These are phyloP conservation scores for Xestobium rufovillosum DNA, from an alignment of 2,888 invertebrate genomes.

Conservation along the genomic window DNA sequence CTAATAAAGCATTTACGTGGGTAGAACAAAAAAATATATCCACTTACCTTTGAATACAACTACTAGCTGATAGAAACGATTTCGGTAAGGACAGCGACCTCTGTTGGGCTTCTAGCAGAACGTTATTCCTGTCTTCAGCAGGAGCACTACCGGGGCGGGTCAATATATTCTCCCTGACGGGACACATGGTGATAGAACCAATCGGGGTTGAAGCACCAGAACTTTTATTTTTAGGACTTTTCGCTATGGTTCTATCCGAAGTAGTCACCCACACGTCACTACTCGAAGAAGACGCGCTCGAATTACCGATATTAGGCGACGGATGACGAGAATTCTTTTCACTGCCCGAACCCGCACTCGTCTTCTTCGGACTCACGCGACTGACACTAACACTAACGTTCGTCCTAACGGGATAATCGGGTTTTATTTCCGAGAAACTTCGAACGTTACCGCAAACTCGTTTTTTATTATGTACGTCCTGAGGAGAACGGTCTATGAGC, in stretches of 20 bases:
- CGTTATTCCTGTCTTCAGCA: slow-evolving; percentile 34
- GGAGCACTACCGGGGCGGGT: slow-evolving; percentile 51
- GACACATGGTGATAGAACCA: slow-evolving; percentile 36
- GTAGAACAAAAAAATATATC: no score
- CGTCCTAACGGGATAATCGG: slow-evolving; percentile 16
- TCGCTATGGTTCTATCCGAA: slow-evolving; percentile 45
- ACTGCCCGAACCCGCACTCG: slow-evolving; percentile 20
- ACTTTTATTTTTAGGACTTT: slow-evolving; percentile 45
- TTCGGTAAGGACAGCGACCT: slow-evolving; percentile 49
- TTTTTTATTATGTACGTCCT: background rate
- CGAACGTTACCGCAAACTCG: background rate
- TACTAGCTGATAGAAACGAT: slow-evolving; percentile 44
- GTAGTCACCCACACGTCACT: slow-evolving; percentile 50
- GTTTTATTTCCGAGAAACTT: background rate
- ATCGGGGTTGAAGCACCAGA: slow-evolving; percentile 48
- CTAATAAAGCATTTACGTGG: no score
- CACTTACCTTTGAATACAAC: slow-evolving; percentile 29
- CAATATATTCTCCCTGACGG: slow-evolving; percentile 39
- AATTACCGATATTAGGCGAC: slow-evolving; percentile 32
- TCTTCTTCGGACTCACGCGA: slow-evolving; percentile 29
- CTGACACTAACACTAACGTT: no score
- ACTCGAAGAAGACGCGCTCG: slow-evolving; percentile 44
- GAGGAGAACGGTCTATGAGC: background rate
- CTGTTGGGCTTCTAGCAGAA: slow-evolving; percentile 39
- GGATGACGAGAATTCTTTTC: slow-evolving; percentile 33